phyloP scores from a whole-genome alignment of 2,888 invertebrate species.

The Hirtodrosophila duncani region DNA sequence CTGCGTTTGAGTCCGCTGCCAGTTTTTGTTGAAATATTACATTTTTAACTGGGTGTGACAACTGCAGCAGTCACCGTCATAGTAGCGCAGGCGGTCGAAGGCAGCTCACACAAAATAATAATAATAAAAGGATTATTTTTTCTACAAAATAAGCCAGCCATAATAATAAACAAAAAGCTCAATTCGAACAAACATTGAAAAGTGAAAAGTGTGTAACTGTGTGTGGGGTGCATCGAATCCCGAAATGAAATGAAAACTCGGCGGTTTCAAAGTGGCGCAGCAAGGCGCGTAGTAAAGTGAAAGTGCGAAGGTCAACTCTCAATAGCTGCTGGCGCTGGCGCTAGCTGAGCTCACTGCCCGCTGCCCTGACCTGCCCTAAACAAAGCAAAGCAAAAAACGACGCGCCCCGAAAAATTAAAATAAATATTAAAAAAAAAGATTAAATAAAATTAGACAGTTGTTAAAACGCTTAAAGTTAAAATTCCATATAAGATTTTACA shows the following conservation, averaged over 20 bases:
- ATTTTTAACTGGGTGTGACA: constrained; percentile 70
- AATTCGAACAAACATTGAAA: too few species aligned
- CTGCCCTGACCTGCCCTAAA: constrained; percentile 53
- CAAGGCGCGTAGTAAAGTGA: constrained; percentile 70
- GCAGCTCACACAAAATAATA: constrained; percentile 1
- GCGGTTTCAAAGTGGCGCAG: constrained; percentile 60
- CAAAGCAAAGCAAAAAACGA: constrained; percentile 13
- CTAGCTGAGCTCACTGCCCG: too few species aligned
- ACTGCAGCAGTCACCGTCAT: constrained; percentile 27
- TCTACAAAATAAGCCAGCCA: too few species aligned
- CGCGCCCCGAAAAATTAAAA: constrained; percentile 38
- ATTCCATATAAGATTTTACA: too few species aligned
- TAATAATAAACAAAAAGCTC: too few species aligned
- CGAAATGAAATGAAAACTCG: constrained; percentile 63
- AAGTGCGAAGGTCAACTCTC: constrained; percentile 68
- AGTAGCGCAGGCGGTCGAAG: constrained; percentile 7
- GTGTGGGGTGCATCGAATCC: constrained; percentile 1
- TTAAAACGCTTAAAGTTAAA: too few species aligned
- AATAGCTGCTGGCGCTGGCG: constrained; percentile 43
- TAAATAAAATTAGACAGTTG: too few species aligned
- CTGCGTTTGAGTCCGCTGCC: constrained; percentile 48
- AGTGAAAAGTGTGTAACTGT: neutral
- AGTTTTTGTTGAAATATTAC: constrained; percentile 61
- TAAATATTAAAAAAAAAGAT: too few species aligned
- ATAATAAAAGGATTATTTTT: constrained; percentile 18